Evolutionary conservation across 2,888 invertebrate genomes (phyloP), one percentile per base, ranked within the genome.

Genomic region (Priapulus caudatus): DNA sequence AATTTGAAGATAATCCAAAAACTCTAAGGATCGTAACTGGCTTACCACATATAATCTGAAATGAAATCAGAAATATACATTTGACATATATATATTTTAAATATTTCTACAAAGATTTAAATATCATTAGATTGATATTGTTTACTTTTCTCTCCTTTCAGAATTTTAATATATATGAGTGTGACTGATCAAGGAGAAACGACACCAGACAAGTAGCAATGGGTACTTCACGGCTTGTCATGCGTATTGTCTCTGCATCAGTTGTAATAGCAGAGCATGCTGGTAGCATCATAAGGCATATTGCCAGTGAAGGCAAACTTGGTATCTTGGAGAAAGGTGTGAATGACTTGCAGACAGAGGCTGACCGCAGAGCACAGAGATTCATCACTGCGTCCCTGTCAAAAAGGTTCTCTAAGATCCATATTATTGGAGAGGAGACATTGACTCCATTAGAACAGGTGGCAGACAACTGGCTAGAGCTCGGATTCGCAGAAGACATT

Each of bases 271-370:
- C 33, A 10, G n/a, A 33, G 10, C 33, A n/a, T 10, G 33, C 33
- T 10, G 33, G 33, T 10, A 10, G n/a, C 10, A 33, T 33, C 33
- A 33, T 33, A 10, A 10, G 33, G n/a, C 10, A 33, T n/a, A 33
- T 33, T 10, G n/a, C n/a, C 10, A 33, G 33, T n/a, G n/a, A 33
- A 33, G 33, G 33, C 10, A n/a, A 33, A 33, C 33, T 33, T n/a
- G 33, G 33, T 10, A n/a, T 33, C n/a, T 10, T 33, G 33, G 33
- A 33, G n/a, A 33, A 33, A 33, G 33, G 33, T n/a, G 82, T 83
- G 66, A 86, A 92, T 76, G 97, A 99, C 74, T 78, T 89, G 45
- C 97, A 98, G 77, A 98, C 98, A 2, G 92, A 93, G 75, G 98
- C 98, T 3, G 98, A 99, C 69, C 79, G 97, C 59, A 85, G 87